Evolutionary conservation across 2,113 vertebrate genomes (phyloP).

Genomic region (Edolisoma coerulescens): DNA sequence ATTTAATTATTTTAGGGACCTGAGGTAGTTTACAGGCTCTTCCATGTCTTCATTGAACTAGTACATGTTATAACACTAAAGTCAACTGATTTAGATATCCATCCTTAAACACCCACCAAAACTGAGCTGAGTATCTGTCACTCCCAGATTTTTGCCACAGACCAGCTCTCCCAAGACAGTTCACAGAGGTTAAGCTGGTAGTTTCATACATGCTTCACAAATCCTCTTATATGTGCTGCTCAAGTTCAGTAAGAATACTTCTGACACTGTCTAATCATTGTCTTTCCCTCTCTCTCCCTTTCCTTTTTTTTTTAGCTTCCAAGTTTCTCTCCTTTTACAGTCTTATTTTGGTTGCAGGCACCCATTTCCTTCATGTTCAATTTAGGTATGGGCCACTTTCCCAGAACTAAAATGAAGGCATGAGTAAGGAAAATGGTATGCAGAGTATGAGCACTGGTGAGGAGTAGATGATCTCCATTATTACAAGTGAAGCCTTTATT

Average conservation of each 20-base stretch:
- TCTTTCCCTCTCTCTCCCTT: neutral
- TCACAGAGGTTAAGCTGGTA: neutral
- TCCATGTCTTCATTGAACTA: neutral
- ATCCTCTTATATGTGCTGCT: neutral
- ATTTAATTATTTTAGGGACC: neutral
- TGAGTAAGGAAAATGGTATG: conserved; percentile 15
- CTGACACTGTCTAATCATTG: neutral
- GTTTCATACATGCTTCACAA: neutral
- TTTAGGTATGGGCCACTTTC: conserved; percentile 9
- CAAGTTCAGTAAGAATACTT: neutral
- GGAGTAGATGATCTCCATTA: neutral
- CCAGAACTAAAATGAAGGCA: conserved; percentile 8
- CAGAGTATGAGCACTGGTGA: neutral
- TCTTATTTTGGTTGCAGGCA: neutral
- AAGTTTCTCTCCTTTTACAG: neutral
- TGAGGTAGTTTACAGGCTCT: neutral
- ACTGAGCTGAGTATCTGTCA: neutral
- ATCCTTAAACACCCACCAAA: neutral
- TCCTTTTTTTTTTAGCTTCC: neutral
- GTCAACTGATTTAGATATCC: neutral
- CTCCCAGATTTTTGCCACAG: neutral
- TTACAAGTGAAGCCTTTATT: neutral
- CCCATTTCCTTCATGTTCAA: conserved; percentile 7
- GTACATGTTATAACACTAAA: neutral
- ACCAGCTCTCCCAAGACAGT: neutral